These are phyloP conservation scores for Heliconius nattereri DNA, from an alignment of 1,140 invertebrate species.

Conservation along the genomic window DNA sequence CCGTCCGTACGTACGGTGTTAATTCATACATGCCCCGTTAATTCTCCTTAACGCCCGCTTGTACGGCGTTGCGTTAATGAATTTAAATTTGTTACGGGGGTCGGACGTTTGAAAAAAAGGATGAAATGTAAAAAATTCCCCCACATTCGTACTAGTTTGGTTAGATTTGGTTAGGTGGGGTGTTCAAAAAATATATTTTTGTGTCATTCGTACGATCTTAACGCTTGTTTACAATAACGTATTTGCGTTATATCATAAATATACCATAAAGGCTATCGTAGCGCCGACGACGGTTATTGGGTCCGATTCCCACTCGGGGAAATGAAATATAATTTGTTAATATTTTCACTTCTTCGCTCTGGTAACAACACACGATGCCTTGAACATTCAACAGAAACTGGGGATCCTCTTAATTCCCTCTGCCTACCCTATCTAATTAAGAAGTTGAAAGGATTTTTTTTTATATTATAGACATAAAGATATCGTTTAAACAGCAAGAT, in stretches of 20 bases:
- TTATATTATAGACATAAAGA: neutral
- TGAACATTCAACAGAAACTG: no score
- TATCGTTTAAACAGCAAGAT: slow-evolving; percentile 9
- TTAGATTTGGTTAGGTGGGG: slow-evolving; percentile 34
- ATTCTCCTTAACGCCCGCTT: slow-evolving; percentile 73
- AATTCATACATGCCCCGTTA: slow-evolving; percentile 75
- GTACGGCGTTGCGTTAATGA: slow-evolving; percentile 70
- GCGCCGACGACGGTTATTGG: no score
- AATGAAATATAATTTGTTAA: no score
- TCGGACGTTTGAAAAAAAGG: slow-evolving; percentile 57
- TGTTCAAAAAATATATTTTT: slow-evolving; percentile 21
- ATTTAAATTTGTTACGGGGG: slow-evolving; percentile 74
- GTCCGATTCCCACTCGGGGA: no score
- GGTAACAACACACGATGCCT: no score
- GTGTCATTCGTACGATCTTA: no score
- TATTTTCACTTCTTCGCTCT: no score
- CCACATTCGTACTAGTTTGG: slow-evolving; percentile 45
- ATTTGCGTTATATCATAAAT: no score
- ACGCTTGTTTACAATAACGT: neutral
- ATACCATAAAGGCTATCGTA: no score
- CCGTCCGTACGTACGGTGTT: slow-evolving; percentile 54
- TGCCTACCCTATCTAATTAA: no score
- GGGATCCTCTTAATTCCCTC: no score
- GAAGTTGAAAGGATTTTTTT: no score
- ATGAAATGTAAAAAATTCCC: slow-evolving; percentile 35